These are phyloP conservation scores for Phrynocephalus versicolor DNA, from an alignment of 2,113 vertebrate species.

Conservation along the genomic window DNA sequence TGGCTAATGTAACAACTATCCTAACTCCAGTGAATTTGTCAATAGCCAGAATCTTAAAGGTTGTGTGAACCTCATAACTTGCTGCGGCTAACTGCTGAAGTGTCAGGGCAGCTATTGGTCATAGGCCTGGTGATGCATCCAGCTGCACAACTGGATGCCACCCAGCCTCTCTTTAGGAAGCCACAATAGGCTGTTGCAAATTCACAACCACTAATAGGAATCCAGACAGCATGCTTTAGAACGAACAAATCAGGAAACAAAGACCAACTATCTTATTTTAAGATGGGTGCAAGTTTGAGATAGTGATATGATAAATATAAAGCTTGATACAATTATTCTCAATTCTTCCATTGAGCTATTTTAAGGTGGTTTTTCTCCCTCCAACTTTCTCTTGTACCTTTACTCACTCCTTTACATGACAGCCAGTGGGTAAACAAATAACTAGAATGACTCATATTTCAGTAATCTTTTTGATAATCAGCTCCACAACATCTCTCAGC, in stretches of 20 bases:
- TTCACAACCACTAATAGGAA: neutral
- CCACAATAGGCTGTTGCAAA: too few species aligned
- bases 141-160: neutral
- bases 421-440: neutral
- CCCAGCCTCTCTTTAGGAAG: too few species aligned
- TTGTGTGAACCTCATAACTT: too few species aligned
- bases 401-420: neutral
- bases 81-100: too few species aligned
- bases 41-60: too few species aligned
- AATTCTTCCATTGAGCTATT: neutral
- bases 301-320: neutral
- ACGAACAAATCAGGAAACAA: neutral
- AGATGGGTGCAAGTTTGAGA: neutral
- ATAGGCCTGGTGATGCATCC: neutral
- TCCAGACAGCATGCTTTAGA: neutral
- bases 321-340: neutral
- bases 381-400: neutral
- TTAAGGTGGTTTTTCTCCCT: neutral
- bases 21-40: too few species aligned
- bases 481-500: neutral
- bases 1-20: too few species aligned
- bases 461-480: neutral
- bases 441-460: neutral
- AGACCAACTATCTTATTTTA: neutral
- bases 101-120: neutral